Base-by-base conservation (phyloP, 2,113 vertebrate genomes). In the Gobio gobio region DNA sequence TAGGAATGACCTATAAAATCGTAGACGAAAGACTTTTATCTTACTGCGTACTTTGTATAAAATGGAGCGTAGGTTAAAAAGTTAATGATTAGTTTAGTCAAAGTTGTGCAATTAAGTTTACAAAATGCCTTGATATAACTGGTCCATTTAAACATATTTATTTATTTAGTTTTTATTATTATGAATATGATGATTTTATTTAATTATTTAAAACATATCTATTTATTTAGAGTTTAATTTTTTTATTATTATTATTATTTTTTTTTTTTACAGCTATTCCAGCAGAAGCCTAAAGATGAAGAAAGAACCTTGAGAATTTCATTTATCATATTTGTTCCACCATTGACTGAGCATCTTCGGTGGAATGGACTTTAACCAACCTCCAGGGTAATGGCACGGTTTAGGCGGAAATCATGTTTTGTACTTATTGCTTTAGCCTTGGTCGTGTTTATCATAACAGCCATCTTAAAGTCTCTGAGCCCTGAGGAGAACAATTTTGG, bases 321-420 rank as follows among this genome's bases (percentile, higher is more conserved):
- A 18, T 0, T 78, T 40, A 29, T 47, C 18, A 26, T 2, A 29
- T 64, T 63, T 81, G 61, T 81, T 49, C 24, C 45, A 22, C 16
- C 61, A 20, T 20, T 78, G 76, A n/a, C 73, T 5, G 54, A 45
- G 33, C 24, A 76, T 61, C 49, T 72, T 47, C 2, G 36, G 29
- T 63, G 70, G 59, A 68, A 84, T 70, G 68, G 64, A 72, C 78
- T 56, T 70, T 73, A 36, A 72, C 33, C 33, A 20, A 14, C 6
- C 43, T 82, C n/a, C 45, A 29, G 33, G 13, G 94, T 87, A 90
- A 99, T 99, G 98, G 96, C 96, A 91, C 96, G 97, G 92, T 95
- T 98, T 90, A 96, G 95, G 86, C 95, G 95, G 89, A 99, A 95
- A 92, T 94, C 96, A 16, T 98, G 96, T 90, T 90, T 96, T 90